These are phyloP conservation scores for Cyrtonyx montezumae DNA, from an alignment of 2,113 vertebrate species.

Conservation along the genomic window DNA sequence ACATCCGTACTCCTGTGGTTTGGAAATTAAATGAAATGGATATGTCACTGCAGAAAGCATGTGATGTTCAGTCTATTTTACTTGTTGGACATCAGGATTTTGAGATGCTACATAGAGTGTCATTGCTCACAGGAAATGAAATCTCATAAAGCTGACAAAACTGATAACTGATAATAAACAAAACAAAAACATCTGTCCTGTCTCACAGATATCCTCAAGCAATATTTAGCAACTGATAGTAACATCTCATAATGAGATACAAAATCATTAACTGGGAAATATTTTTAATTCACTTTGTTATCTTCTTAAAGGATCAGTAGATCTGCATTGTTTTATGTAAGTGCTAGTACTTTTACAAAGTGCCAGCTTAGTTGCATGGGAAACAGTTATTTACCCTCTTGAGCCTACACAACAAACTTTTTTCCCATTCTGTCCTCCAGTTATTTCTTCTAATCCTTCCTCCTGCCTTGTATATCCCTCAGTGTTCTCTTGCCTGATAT, in stretches of 20 bases:
- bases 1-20: not conserved
- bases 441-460: not conserved
- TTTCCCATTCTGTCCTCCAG: not conserved
- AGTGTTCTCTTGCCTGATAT: not conserved
- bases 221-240: not conserved
- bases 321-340: not conserved
- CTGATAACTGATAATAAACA: slow-evolving; percentile 31
- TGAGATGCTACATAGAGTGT: not conserved
- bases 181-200: slow-evolving; percentile 41
- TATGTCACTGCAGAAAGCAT: not conserved
- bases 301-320: not conserved
- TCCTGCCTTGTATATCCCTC: not conserved
- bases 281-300: slow-evolving; percentile 30
- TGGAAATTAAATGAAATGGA: not conserved
- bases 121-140: slow-evolving; percentile 22
- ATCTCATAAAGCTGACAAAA: slow-evolving; percentile 19
- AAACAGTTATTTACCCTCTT: not conserved
- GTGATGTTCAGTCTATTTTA: not conserved
- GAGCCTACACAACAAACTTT: not conserved
- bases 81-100: not conserved
- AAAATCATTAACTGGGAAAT: slow-evolving; percentile 38
- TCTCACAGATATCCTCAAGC: slow-evolving; percentile 31
- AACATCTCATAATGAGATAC: slow-evolving; percentile 20
- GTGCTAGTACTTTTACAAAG: not conserved
- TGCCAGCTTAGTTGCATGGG: not conserved